Evolutionary conservation across 2,113 vertebrate genomes (phyloP).

Genomic region (Trogon surrucura): DNA sequence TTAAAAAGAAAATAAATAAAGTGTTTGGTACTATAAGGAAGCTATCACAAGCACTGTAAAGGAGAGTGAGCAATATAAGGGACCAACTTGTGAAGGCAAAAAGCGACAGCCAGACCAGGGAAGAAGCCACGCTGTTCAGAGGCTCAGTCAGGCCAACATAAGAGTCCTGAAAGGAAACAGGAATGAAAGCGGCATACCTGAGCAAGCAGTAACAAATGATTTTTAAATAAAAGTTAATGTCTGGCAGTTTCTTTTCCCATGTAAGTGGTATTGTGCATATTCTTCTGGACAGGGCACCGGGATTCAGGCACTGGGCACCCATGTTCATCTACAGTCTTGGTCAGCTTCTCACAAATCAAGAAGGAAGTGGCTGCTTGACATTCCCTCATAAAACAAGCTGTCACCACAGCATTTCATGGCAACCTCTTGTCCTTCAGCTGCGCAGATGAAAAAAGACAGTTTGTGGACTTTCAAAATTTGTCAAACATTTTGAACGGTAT

Average conservation of each 20-base stretch:
- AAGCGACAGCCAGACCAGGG: background rate
- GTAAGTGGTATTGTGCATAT: background rate
- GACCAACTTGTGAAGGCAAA: background rate
- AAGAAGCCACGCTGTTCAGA: background rate
- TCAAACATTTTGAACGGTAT: background rate
- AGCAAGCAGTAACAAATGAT: background rate
- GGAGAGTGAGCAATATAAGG: background rate
- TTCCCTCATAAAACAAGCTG: background rate
- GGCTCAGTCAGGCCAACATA: background rate
- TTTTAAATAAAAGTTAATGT: background rate
- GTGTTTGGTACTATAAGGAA: background rate
- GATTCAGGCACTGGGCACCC: background rate
- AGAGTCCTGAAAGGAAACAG: background rate
- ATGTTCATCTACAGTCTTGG: background rate
- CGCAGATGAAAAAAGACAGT: background rate
- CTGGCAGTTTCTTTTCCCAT: background rate
- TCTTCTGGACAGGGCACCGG: accelerated
- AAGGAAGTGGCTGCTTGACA: background rate
- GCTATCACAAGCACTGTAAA: background rate
- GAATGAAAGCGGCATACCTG: background rate
- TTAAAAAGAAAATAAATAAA: background rate
- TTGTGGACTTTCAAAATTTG: background rate
- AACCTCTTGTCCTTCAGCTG: background rate
- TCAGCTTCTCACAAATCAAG: background rate
- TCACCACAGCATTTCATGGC: background rate